Conservation (phyloP, 2,797 vertebrate species). For the Spinus olivaceus region DNA sequence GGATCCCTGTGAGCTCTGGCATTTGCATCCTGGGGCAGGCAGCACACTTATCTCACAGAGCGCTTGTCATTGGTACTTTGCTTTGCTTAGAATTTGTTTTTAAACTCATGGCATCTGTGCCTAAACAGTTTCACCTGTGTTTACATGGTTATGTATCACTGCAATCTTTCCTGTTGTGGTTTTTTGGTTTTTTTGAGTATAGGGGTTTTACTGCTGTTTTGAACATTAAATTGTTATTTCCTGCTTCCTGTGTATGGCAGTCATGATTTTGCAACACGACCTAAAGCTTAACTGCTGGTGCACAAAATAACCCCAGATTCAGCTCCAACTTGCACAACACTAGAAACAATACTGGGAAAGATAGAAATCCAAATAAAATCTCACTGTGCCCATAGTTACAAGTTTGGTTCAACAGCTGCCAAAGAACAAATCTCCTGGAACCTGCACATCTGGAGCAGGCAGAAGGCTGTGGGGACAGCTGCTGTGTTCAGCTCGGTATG, state of each 20-base stretch:
- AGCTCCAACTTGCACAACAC: neutral
- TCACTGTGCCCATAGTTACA: neutral
- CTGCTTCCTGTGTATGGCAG: neutral
- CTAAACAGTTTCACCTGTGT: neutral
- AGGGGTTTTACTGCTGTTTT: neutral
- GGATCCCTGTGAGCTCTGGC: neutral
- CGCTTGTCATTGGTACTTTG: neutral
- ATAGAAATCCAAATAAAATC: neutral
- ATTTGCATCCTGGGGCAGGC: neutral
- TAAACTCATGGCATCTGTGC: neutral
- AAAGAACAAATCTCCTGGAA: neutral
- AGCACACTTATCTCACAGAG: neutral
- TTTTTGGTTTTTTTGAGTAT: neutral
- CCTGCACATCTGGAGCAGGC: neutral
- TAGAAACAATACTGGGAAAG: neutral
- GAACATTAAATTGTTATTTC: slow-evolving; percentile 10
- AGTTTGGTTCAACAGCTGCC: neutral
- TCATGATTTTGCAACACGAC: neutral
- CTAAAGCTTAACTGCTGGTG: neutral
- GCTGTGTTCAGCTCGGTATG: neutral
- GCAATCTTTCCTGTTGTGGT: neutral
- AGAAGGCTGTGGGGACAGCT: neutral
- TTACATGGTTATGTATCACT: neutral
- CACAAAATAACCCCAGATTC: neutral
- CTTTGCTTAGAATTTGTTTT: neutral